These are phyloP conservation scores for Aspidoscelis tigris DNA, from an alignment of 2,113 vertebrate species.

Conservation along the genomic window DNA sequence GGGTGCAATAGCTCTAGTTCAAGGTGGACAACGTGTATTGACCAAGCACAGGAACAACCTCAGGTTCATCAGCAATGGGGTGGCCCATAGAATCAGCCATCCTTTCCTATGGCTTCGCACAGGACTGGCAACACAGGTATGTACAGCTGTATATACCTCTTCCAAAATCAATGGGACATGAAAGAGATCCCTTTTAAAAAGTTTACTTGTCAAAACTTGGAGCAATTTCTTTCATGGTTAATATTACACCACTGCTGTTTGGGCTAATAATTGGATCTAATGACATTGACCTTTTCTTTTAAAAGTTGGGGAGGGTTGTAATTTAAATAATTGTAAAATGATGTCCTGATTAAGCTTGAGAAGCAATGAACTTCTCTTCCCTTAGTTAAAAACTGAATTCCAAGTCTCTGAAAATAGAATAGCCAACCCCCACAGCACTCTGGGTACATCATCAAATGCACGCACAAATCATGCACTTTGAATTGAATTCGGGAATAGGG, in stretches of 20 bases:
- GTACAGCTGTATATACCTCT: neutral
- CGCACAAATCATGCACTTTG: too few species aligned
- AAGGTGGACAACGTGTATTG: too few species aligned
- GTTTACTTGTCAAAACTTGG: slow-evolving; percentile 10
- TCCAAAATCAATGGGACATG: neutral
- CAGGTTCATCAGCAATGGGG: slow-evolving; percentile 19
- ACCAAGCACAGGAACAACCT: neutral
- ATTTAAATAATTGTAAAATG: neutral
- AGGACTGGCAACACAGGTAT: neutral
- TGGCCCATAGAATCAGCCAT: slow-evolving; percentile 40
- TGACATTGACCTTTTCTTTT: too few species aligned
- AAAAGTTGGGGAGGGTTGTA: neutral
- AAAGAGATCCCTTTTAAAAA: slow-evolving; percentile 3
- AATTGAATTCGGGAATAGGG: too few species aligned
- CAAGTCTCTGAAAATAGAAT: too few species aligned
- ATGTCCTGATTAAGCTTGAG: neutral
- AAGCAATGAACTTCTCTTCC: too few species aligned
- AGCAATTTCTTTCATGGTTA: neutral
- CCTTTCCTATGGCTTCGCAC: neutral
- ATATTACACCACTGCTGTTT: neutral
- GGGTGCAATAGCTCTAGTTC: too few species aligned
- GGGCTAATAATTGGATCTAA: too few species aligned
- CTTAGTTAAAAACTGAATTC: too few species aligned
- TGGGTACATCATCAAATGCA: too few species aligned
- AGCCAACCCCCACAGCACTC: too few species aligned